Evolutionary conservation across 2,888 invertebrate genomes (phyloP).

Genomic region (Anaspis maculata): DNA sequence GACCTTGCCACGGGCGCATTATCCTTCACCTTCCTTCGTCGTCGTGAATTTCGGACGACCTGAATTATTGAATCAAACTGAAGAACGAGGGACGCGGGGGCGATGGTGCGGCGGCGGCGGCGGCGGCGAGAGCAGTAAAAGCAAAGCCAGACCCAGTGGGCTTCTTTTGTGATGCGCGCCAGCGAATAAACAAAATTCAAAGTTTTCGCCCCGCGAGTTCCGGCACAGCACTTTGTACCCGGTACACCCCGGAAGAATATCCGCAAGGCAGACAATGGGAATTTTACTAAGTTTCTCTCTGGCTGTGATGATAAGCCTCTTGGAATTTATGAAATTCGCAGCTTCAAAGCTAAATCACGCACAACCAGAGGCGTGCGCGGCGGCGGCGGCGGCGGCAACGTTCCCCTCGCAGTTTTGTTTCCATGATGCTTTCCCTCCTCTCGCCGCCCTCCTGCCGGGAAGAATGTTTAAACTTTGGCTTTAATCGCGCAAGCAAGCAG

Average conservation of each 20-base stretch:
- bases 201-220: constrained; percentile 12
- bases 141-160: too few relatives aligned
- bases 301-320: constrained; percentile 19
- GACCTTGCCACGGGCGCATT: too few relatives aligned
- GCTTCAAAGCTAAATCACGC: constrained; percentile 26
- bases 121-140: too few relatives aligned
- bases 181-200: constrained; percentile 15
- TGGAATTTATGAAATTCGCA: constrained; percentile 23
- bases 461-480: constrained; percentile 27
- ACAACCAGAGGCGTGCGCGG: constrained; percentile 17
- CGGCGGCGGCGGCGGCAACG: background rate
- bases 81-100: too few relatives aligned
- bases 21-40: too few relatives aligned
- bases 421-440: too few relatives aligned
- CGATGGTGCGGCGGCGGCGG: too few relatives aligned
- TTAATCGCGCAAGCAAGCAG: constrained; percentile 8
- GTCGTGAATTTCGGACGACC: too few relatives aligned
- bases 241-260: constrained; percentile 14
- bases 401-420: too few relatives aligned
- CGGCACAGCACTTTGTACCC: constrained; percentile 8
- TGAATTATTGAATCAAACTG: too few relatives aligned
- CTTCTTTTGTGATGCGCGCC: background rate
- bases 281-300: constrained; percentile 20
- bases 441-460: too few relatives aligned
- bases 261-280: constrained; percentile 19